Evolutionary conservation across 2,113 vertebrate species (phyloP).

Genomic region (Macquaria australasica): DNA sequence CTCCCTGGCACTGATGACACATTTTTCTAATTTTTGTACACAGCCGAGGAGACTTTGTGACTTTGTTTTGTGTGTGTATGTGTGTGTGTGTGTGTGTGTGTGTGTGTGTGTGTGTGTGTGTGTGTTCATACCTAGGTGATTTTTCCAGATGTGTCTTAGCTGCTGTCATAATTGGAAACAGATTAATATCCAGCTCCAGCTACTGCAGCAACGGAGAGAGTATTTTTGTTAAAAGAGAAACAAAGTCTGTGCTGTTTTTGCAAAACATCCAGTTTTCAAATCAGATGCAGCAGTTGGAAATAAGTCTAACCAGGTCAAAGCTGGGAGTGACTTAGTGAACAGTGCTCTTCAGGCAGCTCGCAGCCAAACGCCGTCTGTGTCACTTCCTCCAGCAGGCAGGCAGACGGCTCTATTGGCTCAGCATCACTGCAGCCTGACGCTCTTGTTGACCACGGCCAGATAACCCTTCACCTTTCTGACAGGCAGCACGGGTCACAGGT

Average conservation of each 20-base stretch:
- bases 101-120: background rate
- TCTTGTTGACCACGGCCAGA: background rate
- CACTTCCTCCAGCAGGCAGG: conserved; percentile 43
- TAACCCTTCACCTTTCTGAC: conserved; percentile 18
- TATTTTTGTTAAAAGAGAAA: background rate
- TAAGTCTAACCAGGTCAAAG: conserved; percentile 23
- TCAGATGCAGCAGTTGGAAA: background rate
- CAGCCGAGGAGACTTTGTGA: background rate
- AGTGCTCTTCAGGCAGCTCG: background rate
- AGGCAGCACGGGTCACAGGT: conserved; percentile 12
- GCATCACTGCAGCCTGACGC: conserved; percentile 11
- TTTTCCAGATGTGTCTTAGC: conserved; percentile 41
- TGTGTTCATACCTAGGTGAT: background rate
- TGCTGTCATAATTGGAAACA: conserved; percentile 36
- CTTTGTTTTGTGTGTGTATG: background rate
- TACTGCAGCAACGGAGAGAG: conserved; percentile 4
- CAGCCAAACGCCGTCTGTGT: conserved; percentile 17
- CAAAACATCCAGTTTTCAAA: conserved; percentile 3
- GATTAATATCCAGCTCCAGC: conserved; percentile 15
- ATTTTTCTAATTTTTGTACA: background rate
- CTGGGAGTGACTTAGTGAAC: conserved; percentile 17
- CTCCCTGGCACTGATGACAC: background rate
- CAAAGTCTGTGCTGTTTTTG: conserved; percentile 2
- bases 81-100: background rate
- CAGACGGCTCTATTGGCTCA: conserved; percentile 26